These are phyloP conservation scores for Struthidea cinerea DNA, from an alignment of 2,113 vertebrate genomes.

Conservation along the genomic window DNA sequence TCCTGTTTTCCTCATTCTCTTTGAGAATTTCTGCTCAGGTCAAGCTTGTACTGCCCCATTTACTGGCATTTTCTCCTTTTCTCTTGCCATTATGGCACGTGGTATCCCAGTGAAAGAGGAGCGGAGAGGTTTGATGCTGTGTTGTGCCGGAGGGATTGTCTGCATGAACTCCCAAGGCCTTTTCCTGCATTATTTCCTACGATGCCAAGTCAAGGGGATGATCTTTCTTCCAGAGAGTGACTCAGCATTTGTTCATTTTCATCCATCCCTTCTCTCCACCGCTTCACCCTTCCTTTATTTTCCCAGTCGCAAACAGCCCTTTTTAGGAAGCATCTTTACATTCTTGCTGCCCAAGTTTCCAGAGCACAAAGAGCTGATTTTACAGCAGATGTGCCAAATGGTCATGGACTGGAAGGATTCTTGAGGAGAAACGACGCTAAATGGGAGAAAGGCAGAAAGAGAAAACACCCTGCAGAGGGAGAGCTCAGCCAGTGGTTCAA, in stretches of 20 bases:
- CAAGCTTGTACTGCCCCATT: background rate
- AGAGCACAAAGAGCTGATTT: background rate
- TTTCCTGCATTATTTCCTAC: background rate
- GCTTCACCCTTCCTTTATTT: background rate
- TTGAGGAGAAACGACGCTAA: background rate
- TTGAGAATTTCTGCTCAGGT: background rate
- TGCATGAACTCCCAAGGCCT: background rate
- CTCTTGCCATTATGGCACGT: background rate
- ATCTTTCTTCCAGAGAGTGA: background rate
- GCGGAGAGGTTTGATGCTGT: background rate
- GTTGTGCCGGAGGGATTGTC: background rate
- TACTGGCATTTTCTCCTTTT: background rate
- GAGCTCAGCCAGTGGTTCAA: accelerated
- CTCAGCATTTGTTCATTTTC: background rate
- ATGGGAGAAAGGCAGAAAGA: background rate
- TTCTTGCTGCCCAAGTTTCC: background rate
- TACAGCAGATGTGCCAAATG: background rate
- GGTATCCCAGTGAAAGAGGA: background rate
- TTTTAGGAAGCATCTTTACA: background rate
- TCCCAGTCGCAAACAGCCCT: background rate
- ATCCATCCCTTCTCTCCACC: background rate
- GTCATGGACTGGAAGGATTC: background rate
- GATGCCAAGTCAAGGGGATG: background rate
- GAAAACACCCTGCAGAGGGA: accelerated
- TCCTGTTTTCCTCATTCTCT: background rate